Evolutionary conservation across 2,797 vertebrate species (phyloP).

Genomic region (Smutsia gigantea): DNA sequence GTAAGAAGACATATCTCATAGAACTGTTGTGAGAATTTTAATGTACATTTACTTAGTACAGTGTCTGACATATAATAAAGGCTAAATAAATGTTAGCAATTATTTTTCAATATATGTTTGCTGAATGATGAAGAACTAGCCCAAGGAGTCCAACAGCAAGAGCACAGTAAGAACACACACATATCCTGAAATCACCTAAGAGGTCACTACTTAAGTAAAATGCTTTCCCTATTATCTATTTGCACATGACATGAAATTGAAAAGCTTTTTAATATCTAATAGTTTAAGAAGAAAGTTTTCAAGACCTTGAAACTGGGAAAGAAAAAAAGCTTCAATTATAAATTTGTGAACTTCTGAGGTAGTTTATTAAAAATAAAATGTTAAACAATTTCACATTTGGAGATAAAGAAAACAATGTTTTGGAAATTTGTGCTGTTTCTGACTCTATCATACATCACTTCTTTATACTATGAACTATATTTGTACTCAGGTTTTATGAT

Average conservation of each 20-base stretch:
- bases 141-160: background rate
- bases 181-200: background rate
- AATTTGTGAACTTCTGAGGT: constrained; percentile 29
- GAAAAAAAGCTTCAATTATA: constrained; percentile 38
- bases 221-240: background rate
- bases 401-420: background rate
- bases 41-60: background rate
- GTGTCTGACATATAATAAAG: background rate
- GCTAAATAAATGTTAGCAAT: background rate
- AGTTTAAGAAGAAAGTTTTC: constrained; percentile 2
- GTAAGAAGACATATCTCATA: background rate
- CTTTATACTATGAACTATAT: background rate
- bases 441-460: background rate
- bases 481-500: background rate
- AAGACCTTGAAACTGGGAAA: constrained; percentile 10
- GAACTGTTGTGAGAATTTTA: background rate
- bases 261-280: background rate
- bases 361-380: constrained; percentile 49
- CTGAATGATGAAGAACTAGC: background rate
- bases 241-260: background rate
- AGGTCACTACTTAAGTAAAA: background rate
- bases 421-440: background rate
- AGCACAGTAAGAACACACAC: background rate
- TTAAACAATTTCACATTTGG: constrained; percentile 47
- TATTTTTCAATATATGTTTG: constrained; percentile 16